Evolutionary conservation across 2,888 invertebrate species (phyloP), one percentile per base, ranked within the genome.

Genomic region (Thymelicus lineola): DNA sequence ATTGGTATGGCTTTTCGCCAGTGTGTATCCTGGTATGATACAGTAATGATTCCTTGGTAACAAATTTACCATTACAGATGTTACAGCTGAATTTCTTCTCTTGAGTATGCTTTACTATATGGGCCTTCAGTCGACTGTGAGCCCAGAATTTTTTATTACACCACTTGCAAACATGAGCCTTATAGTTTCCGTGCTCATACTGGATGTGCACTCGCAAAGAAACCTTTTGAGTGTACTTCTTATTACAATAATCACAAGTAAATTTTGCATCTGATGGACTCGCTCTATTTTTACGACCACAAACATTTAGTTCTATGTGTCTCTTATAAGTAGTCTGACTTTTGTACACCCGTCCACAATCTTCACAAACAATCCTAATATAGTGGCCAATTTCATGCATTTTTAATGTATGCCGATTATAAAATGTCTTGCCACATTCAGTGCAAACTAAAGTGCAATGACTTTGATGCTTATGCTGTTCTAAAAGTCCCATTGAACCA

Each of bases 1-100:
- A 91, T 73, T 82, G 80, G 66, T 90, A 91, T 0, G 91, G 91
- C 48, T 83, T 86, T 70, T 91, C 91, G 0, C 91, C 91, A 0
- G 91, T 91, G 64, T 91, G 91, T 0, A 82, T 86, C n/a, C 91
- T 79, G 5, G 91, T 90, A 71, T 91, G 91, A 74, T 91, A 91
- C 15, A 91, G 70, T 17, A 91, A 79, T 0, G 91, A 89, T 72
- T 90, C 89, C 74, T 87, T 91, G 0, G 87, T 82, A 0, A 91
- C 91, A 82, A 88, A 91, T 63, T 86, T 88, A 3, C 88, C 83
- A 48, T 81, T 79, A 72, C 91, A 91, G 5, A 81, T 76, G 0
- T 76, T 75, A 73, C 91, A 91, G 17, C 71, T 73, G 64, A 87
- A 91, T 15, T 90, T 90, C 72, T 84, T 87, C 55, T 91, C 91